Percentiles rank a stretch among this genome's conserved stretches.
phyloP scores from a whole-genome alignment of 2,797 vertebrate genomes.

The Aulostomus chinensis region DNA sequence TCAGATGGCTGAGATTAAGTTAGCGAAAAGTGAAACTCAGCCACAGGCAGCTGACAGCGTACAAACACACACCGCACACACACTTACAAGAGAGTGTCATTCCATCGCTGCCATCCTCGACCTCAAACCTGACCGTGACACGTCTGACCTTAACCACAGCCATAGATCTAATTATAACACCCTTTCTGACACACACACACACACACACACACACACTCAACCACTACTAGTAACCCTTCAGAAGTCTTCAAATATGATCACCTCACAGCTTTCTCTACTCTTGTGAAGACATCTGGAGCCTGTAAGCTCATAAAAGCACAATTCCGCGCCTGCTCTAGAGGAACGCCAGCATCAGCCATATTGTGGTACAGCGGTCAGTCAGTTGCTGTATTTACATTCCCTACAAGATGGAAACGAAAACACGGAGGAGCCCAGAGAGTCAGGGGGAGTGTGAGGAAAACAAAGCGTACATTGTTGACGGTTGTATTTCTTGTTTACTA shows the following conservation, averaged over 20 bases:
- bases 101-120: not conserved
- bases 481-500: conserved; percentile 47
- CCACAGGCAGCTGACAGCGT: conserved; percentile 11
- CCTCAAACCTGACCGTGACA: conserved; percentile 22
- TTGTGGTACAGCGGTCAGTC: conserved; percentile 15
- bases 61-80: not conserved
- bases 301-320: not conserved
- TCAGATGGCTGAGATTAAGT: conserved; percentile 38
- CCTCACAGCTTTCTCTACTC: not conserved
- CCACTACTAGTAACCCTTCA: not conserved
- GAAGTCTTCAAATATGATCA: not conserved
- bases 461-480: conserved; percentile 56
- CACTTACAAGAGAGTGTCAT: not conserved
- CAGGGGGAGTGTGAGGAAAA: conserved; percentile 19
- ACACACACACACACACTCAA: not conserved
- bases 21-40: conserved; percentile 12
- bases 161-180: conserved; percentile 9
- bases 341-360: no score
- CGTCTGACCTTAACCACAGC: conserved; percentile 1
- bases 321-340: not conserved
- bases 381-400: conserved; percentile 65
- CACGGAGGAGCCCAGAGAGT: conserved; percentile 13
- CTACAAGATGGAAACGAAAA: conserved; percentile 41
- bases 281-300: conserved; percentile 11
- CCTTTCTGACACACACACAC: not conserved